Conservation (phyloP, 1,140 invertebrate species). For the Mactra quadrangularis region DNA sequence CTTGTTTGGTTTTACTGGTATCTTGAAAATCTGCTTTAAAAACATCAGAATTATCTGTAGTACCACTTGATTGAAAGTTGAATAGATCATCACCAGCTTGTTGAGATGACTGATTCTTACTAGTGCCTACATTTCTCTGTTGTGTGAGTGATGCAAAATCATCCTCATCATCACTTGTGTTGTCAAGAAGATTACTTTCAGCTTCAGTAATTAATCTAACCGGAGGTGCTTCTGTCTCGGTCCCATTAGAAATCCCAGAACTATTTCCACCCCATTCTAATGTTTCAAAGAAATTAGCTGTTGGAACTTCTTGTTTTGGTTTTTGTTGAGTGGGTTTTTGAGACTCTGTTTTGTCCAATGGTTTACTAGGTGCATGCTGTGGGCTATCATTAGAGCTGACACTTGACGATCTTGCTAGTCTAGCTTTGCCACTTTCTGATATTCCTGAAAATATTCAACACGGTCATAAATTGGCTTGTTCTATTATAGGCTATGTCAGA, state of each 20-base stretch:
- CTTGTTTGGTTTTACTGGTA: background rate
- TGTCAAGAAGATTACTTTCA: conserved; percentile 63
- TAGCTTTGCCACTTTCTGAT: conserved; percentile 74
- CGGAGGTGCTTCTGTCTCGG: background rate
- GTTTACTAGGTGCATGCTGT: conserved; percentile 77
- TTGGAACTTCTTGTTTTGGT: conserved; percentile 56
- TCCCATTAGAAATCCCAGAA: too few relatives aligned
- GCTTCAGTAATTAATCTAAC: conserved; percentile 33
- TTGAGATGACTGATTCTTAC: background rate
- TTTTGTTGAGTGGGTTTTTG: conserved; percentile 41
- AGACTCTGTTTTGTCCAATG: conserved; percentile 33
- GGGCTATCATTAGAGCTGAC: conserved; percentile 74
- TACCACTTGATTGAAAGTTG: conserved; percentile 32
- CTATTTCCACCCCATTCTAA: conserved; percentile 72
- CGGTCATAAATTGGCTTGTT: too few relatives aligned
- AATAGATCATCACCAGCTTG: background rate
- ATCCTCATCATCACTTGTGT: conserved; percentile 74
- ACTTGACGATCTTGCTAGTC: conserved; percentile 72
- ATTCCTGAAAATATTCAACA: conserved; percentile 69
- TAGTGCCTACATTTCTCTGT: conserved; percentile 50
- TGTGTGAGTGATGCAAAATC: conserved; percentile 75
- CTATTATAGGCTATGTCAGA: too few relatives aligned
- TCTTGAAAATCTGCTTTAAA: conserved; percentile 36
- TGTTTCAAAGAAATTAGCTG: conserved; percentile 73
- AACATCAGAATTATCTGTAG: conserved; percentile 36